These are phyloP conservation scores for Eubasilissa splendida DNA, from an alignment of 2,888 invertebrate species.

Conservation along the genomic window DNA sequence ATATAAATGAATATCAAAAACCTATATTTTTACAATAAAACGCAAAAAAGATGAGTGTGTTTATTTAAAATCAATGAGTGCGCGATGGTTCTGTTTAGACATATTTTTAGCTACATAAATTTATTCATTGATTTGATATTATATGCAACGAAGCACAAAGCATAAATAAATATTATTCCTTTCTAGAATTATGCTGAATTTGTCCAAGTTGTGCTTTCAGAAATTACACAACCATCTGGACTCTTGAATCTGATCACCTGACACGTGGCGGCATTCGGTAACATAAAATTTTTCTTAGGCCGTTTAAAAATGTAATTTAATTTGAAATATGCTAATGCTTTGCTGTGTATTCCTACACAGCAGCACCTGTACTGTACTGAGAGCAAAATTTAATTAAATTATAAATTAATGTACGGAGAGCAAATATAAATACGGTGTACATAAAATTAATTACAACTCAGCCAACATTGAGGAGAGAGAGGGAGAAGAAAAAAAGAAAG, in stretches of 20 bases:
- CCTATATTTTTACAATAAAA: too few relatives aligned
- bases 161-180: too few relatives aligned
- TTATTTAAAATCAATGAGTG: too few relatives aligned
- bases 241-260: neutral
- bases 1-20: too few relatives aligned
- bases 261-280: neutral
- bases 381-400: constrained; percentile 36
- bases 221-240: neutral
- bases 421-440: constrained; percentile 13
- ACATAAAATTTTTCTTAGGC: neutral
- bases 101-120: too few relatives aligned
- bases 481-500: neutral
- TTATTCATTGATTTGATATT: too few relatives aligned
- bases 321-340: constrained; percentile 29
- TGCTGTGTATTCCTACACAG: neutral
- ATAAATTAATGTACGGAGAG: constrained; percentile 29
- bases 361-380: constrained; percentile 5
- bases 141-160: too few relatives aligned
- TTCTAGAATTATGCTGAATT: too few relatives aligned
- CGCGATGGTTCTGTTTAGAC: too few relatives aligned
- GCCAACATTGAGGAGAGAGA: neutral
- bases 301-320: constrained; percentile 29
- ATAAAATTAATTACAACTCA: constrained; percentile 32
- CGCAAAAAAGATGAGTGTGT: too few relatives aligned
- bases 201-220: too few relatives aligned